Percentiles rank a stretch among this genome's conserved stretches.
Conservation (phyloP, 2,113 vertebrate species). For the Sorex fumeus region DNA sequence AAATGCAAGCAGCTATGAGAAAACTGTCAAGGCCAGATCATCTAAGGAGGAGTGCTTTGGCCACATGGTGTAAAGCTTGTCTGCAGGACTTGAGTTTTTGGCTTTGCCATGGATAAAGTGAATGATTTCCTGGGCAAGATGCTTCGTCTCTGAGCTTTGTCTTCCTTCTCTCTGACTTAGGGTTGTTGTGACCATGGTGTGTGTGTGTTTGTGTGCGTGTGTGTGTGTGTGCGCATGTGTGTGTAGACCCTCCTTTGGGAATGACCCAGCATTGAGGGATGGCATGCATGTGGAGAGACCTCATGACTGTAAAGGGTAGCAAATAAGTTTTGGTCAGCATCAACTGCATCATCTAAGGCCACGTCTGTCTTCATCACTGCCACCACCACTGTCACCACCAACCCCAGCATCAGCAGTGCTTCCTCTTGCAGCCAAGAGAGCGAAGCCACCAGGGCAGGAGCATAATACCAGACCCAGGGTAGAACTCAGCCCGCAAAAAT, state of each 20-base stretch:
- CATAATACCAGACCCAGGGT: slow-evolving; percentile 48
- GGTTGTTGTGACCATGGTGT: no score
- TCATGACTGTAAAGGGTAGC: not conserved
- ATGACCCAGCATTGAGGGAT: not conserved
- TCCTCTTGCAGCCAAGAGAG: slow-evolving; percentile 1
- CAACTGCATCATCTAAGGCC: not conserved
- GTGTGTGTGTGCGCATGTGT: no score
- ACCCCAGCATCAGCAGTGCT: rapidly evolving
- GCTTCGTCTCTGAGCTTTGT: not conserved
- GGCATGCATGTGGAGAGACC: not conserved
- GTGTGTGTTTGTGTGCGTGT: no score
- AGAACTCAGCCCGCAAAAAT: slow-evolving; percentile 74
- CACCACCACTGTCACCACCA: not conserved
- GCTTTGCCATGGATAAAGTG: not conserved
- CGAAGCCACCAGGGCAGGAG: slow-evolving; percentile 69
- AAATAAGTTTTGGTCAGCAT: not conserved
- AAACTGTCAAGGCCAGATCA: not conserved
- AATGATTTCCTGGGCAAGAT: not conserved
- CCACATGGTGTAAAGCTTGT: not conserved
- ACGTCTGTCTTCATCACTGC: not conserved
- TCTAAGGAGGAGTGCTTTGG: not conserved
- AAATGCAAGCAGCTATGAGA: not conserved
- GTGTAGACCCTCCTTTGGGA: not conserved
- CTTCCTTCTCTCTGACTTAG: not conserved
- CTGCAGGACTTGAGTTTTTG: not conserved